phyloP scores from a whole-genome alignment of 2,113 vertebrate species.

The Petrocephalus zakoni region DNA sequence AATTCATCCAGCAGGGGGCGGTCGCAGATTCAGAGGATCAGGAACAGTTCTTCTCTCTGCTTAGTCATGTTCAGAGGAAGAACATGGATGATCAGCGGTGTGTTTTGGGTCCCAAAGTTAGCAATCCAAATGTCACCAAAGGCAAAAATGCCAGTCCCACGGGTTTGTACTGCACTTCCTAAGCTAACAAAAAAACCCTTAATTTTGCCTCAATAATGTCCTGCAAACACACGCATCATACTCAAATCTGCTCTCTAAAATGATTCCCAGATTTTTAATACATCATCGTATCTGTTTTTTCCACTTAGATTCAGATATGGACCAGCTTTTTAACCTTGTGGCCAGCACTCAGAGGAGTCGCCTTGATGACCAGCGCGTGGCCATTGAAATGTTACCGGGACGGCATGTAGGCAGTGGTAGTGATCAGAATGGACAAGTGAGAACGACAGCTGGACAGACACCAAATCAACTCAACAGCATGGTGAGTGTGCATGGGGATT shows the following conservation, averaged over 20 bases:
- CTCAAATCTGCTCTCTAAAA: background rate
- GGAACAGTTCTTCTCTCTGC: slow-evolving; percentile 64
- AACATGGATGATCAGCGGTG: slow-evolving; percentile 72
- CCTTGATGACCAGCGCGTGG: slow-evolving; percentile 73
- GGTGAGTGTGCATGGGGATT: slow-evolving; percentile 26
- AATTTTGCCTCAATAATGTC: background rate
- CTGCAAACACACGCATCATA: background rate
- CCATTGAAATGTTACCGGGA: slow-evolving; percentile 59
- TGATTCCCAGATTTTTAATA: background rate
- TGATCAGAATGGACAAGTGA: slow-evolving; percentile 33
- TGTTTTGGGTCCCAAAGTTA: slow-evolving; percentile 41
- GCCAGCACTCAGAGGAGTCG: slow-evolving; percentile 63
- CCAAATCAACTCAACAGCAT: slow-evolving; percentile 49
- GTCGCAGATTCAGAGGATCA: slow-evolving; percentile 46
- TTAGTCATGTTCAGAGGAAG: slow-evolving; percentile 63
- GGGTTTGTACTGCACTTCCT: background rate
- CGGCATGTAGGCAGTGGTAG: slow-evolving; percentile 40
- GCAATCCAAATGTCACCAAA: slow-evolving; percentile 41
- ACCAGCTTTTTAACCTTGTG: slow-evolving; percentile 70
- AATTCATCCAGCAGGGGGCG: slow-evolving; percentile 31
- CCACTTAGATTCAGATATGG: slow-evolving; percentile 51
- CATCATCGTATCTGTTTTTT: background rate
- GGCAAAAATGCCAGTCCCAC: slow-evolving; percentile 14
- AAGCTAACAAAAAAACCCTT: background rate
- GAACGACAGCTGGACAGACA: slow-evolving; percentile 30